A percentile compares a stretch with the other conserved stretches of the same genome.
Conservation (phyloP, 2,888 invertebrate species). For the Hyles lineata region DNA sequence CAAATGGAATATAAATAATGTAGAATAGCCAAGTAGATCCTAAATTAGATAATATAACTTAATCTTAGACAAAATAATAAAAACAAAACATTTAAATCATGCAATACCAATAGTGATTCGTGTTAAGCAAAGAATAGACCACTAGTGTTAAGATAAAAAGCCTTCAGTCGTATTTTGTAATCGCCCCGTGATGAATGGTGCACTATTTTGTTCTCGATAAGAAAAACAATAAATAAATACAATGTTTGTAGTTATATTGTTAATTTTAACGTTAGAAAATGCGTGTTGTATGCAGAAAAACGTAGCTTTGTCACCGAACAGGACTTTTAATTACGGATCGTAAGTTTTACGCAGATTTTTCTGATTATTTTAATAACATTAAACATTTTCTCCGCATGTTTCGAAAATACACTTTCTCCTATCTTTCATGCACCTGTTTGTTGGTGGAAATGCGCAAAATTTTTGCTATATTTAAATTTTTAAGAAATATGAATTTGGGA, state of each 20-base stretch:
- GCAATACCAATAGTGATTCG: background rate
- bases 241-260: conserved; percentile 42
- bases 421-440: background rate
- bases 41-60: background rate
- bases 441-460: background rate
- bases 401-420: background rate
- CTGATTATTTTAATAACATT: background rate
- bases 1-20: background rate
- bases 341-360: conserved; percentile 49
- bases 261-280: conserved; percentile 37
- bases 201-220: background rate
- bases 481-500: background rate
- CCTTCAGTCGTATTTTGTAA: background rate
- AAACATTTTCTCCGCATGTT: background rate
- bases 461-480: background rate
- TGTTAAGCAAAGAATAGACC: no score
- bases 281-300: conserved; percentile 36
- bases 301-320: conserved; percentile 41
- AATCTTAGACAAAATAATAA: background rate
- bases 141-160: no score
- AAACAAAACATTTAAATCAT: background rate
- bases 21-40: background rate
- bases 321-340: conserved; percentile 65
- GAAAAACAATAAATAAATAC: background rate
- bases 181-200: background rate